Evolutionary conservation across 2,797 vertebrate species (phyloP), one percentile per base, ranked within the genome.

Genomic region (Pseudochaenichthys georgianus): DNA sequence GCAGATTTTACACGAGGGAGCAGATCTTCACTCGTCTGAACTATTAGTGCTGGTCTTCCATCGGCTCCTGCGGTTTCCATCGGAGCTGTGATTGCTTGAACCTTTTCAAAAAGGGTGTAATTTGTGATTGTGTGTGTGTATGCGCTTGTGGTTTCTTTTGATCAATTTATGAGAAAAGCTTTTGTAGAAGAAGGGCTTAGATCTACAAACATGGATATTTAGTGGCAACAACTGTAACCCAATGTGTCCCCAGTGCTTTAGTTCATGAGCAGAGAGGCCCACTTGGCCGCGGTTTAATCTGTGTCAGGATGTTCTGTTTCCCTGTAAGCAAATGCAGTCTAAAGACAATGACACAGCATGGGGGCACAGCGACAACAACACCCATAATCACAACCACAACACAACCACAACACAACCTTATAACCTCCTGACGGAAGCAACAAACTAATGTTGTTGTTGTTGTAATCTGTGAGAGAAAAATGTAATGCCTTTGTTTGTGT

Each of bases 301-400:
- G 58, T 80, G 83, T 80, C 79, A 75, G 62, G 66, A 70, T 85
- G 79, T 81, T 85, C 64, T 66, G 52, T 78, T 83, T 85, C 55
- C 64, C 72, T 78, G 63, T 23, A 51, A 66, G 58, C 47, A 69
- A 80, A 79, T 73, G 41, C 47, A 60, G 69, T 55, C 65, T 57
- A 46, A 48, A 64, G 64, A 76, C 64, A 82, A 73, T 80, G 72
- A 86, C 72, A 66, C 70, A 64, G 77, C 70, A 50, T 19, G 53
- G 45, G 23, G 41, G 65, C 64, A 21, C 31, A 28, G 55, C 17
- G 63, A 75, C 65, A 80, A 77, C 51, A 42, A 51, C 64, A 50
- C n/a, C 52, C 57, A 47, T 61, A 71, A 66, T 50, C 74, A 69
- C 38, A 66, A 41, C 34, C 70, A 55, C 50, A 66, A 10, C 74